phyloP scores from a whole-genome alignment of 2,888 invertebrate species.

The Drosophila maculinotata region DNA sequence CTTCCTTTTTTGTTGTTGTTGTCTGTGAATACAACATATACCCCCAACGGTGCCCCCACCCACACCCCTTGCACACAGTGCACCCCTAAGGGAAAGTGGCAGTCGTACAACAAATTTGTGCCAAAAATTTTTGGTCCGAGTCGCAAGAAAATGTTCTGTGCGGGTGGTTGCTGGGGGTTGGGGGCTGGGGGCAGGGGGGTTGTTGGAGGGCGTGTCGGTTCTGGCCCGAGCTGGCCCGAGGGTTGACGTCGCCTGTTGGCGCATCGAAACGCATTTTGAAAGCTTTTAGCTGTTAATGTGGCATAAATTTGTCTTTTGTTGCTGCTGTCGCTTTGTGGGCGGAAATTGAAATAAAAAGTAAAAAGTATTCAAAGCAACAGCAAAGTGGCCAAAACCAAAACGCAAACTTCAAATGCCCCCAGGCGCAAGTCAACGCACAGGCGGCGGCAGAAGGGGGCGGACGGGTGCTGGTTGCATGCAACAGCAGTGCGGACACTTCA shows the following conservation, averaged over 20 bases:
- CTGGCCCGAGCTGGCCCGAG: constrained; percentile 50
- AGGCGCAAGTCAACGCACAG: constrained; percentile 38
- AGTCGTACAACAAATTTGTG: constrained; percentile 58
- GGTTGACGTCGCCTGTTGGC: constrained; percentile 55
- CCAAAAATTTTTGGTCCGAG: constrained; percentile 74
- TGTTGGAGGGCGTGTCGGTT: constrained; percentile 6
- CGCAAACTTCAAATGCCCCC: constrained; percentile 63
- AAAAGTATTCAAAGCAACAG: constrained; percentile 56
- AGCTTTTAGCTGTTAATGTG: constrained; percentile 81
- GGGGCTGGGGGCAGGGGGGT: neutral
- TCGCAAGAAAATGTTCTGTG: constrained; percentile 49
- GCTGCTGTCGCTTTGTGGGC: constrained; percentile 51
- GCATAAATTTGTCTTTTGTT: constrained; percentile 80
- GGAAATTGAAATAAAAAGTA: constrained; percentile 81
- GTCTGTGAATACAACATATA: no score
- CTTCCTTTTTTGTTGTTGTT: neutral
- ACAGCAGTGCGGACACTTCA: constrained; percentile 66
- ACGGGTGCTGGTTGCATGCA: constrained; percentile 20
- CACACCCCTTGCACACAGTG: neutral
- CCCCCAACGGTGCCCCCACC: no score
- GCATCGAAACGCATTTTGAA: constrained; percentile 78
- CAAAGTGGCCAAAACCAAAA: constrained; percentile 55
- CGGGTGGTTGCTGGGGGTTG: neutral
- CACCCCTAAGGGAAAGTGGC: constrained; percentile 42
- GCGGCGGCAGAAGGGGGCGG: neutral